Evolutionary conservation across 2,888 invertebrate species (phyloP), one percentile per base, ranked within the genome.

Genomic region (Tetragnatha montana): DNA sequence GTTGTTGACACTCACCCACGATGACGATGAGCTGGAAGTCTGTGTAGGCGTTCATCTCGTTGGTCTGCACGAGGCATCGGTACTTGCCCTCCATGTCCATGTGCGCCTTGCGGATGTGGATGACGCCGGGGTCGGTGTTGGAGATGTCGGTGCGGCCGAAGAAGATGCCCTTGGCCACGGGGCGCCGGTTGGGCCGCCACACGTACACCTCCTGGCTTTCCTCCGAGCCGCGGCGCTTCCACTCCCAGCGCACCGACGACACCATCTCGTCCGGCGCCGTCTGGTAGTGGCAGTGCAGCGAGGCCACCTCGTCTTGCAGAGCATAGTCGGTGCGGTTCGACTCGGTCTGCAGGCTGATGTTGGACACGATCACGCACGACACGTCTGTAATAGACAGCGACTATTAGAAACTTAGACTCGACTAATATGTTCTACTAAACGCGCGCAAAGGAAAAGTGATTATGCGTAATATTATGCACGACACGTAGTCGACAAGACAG

Each of bases 31-130:
- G 47, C 51, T 87, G 81, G 68, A 90, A 90, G n/a, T 90, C 90
- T 1, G 90, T 90, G n/a, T 87, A 74, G 8, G 35, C 84, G 6
- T 80, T 21, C 76, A 84, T 87, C 22, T 90, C 87, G 75, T 90
- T 90, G 8, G 90, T 90, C 74, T 90, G 90, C n/a, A 90, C 90
- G n/a, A 90, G n/a, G 19, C 90, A 90, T 12, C 86, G 76, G 68
- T 90, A 90, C 51, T 87, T 87, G 8, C 90, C 90, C 70, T 87
- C 90, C 90, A 90, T 87, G 19, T 87, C 90, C 87, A 90, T 90
- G 35, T 87, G 87, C 17, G 90, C 87, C 14, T 83, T 71, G 49
- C 87, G 22, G 14, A 90, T 90, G 68, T 87, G 50, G 70, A 90
- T 86, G 68, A 90, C 83, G 19, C 80, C 76, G 4, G 90, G 90